phyloP scores from a whole-genome alignment of 2,113 vertebrate genomes.

The Accipiter cooperii region DNA sequence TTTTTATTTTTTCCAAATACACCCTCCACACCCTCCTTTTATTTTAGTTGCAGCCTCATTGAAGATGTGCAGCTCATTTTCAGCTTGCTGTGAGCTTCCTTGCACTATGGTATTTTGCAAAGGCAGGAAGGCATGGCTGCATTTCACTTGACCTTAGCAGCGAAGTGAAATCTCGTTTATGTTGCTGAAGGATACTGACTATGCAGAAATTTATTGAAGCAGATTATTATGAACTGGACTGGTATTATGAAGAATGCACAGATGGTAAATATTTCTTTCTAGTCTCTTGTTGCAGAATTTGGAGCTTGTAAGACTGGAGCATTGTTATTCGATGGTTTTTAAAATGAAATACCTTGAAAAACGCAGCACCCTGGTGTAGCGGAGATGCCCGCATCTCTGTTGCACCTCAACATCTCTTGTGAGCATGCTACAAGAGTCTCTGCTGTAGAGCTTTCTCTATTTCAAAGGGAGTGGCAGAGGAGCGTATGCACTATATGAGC shows the following conservation, averaged over 20 bases:
- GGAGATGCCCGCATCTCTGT: not conserved
- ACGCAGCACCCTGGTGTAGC: not conserved
- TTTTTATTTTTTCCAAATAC: not conserved
- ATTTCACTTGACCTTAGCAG: constrained; percentile 74
- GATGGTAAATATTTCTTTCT: constrained; percentile 84
- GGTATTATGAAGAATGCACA: constrained; percentile 98
- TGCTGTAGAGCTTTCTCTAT: constrained; percentile 5
- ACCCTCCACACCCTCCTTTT: not conserved
- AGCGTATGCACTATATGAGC: not conserved
- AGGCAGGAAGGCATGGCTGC: constrained; percentile 71
- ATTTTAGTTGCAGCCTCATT: not conserved
- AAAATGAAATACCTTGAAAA: not conserved
- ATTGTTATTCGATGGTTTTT: not conserved
- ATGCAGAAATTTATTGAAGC: constrained; percentile 98
- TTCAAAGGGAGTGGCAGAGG: constrained; percentile 14
- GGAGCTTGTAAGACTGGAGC: not conserved
- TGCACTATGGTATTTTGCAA: not conserved
- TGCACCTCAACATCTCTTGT: not conserved
- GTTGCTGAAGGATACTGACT: constrained; percentile 76
- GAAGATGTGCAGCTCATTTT: constrained; percentile 64
- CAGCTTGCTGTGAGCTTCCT: not conserved
- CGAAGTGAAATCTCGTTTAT: constrained; percentile 41
- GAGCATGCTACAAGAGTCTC: not conserved
- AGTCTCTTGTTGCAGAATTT: not conserved
- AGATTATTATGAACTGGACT: constrained; percentile 98